Evolutionary conservation across 2,113 vertebrate genomes (phyloP).

Genomic region (Actenoides hombroni): DNA sequence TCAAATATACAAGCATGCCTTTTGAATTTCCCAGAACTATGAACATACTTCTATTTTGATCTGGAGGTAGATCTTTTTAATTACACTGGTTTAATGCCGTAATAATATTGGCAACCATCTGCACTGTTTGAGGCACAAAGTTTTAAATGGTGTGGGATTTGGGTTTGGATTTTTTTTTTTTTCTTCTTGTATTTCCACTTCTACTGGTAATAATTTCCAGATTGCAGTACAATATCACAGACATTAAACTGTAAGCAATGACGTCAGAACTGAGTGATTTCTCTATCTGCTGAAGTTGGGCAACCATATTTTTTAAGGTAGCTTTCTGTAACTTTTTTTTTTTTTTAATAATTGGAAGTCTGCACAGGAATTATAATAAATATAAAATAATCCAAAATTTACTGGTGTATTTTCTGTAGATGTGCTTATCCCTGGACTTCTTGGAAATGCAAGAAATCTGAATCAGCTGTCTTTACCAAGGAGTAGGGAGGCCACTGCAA

Average conservation of each 20-base stretch:
- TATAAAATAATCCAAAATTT: neutral
- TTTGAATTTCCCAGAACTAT: neutral
- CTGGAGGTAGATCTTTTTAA: neutral
- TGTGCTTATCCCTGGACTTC: neutral
- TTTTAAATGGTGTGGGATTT: neutral
- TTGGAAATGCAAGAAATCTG: neutral
- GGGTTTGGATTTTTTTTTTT: neutral
- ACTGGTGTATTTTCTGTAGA: neutral
- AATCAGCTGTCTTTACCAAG: neutral
- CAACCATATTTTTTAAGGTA: neutral
- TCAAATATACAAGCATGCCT: neutral
- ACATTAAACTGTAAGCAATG: neutral
- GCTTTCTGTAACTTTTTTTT: neutral
- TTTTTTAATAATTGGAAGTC: neutral
- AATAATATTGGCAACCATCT: neutral
- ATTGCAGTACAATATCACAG: neutral
- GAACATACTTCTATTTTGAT: neutral
- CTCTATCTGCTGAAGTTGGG: neutral
- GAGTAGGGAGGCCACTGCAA: neutral
- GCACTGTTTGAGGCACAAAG: neutral
- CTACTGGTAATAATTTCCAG: neutral
- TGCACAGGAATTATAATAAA: neutral
- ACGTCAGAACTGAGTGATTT: neutral
- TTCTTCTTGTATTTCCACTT: neutral
- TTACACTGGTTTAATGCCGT: neutral